phyloP scores from a whole-genome alignment of 2,888 invertebrate genomes.

The Dimorphilus gyrociliatus region DNA sequence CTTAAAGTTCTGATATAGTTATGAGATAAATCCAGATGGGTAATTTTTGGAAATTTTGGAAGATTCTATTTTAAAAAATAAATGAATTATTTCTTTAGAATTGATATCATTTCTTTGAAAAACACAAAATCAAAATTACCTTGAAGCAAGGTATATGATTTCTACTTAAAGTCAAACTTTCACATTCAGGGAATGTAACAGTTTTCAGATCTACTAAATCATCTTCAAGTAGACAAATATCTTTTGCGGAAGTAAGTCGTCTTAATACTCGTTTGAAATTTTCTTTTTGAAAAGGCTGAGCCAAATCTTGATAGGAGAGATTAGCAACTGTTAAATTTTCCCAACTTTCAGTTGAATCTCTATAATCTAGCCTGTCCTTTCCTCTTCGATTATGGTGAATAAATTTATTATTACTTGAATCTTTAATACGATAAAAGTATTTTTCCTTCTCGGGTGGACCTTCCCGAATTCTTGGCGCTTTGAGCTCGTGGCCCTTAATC shows the following conservation, averaged over 20 bases:
- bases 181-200: conserved; percentile 20
- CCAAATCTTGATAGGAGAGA: conserved; percentile 22
- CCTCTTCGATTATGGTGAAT: conserved; percentile 22
- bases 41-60: conserved; percentile 15
- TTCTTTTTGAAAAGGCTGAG: conserved; percentile 18
- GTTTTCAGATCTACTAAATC: conserved; percentile 13
- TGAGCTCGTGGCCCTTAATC: conserved; percentile 20
- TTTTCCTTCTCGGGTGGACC: conserved; percentile 22
- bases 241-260: conserved; percentile 15
- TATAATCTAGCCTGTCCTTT: conserved; percentile 14
- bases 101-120: background rate
- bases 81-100: background rate
- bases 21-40: conserved; percentile 12
- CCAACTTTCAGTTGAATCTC: conserved; percentile 22
- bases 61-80: conserved; percentile 15
- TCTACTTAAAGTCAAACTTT: conserved; percentile 18
- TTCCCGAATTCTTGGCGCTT: conserved; percentile 24
- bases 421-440: conserved; percentile 16
- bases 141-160: conserved; percentile 19
- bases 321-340: conserved; percentile 19
- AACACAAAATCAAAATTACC: conserved; percentile 10
- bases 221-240: conserved; percentile 20
- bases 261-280: conserved; percentile 19
- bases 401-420: conserved; percentile 15
- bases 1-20: conserved; percentile 16